Evolutionary conservation across 2,888 invertebrate species (phyloP).

Genomic region (Eulithis prunata): DNA sequence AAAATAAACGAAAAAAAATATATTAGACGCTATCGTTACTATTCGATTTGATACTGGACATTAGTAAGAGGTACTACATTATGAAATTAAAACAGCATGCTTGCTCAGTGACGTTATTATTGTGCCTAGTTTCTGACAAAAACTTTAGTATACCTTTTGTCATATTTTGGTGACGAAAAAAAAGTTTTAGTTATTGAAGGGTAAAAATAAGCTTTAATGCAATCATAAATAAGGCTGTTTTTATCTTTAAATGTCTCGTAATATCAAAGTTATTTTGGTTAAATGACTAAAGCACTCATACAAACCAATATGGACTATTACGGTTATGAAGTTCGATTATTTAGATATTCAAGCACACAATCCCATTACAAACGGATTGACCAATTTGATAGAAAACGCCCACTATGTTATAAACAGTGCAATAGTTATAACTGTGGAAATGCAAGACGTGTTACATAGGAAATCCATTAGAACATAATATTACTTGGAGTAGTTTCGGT

Average conservation of each 20-base stretch:
- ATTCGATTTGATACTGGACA: too few species aligned
- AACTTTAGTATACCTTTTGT: too few species aligned
- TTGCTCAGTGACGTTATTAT: too few species aligned
- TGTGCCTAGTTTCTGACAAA: too few species aligned
- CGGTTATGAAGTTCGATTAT: constrained; percentile 14
- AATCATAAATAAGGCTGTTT: too few species aligned
- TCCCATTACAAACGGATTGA: constrained; percentile 28
- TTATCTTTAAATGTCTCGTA: too few species aligned
- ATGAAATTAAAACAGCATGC: too few species aligned
- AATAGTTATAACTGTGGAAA: constrained; percentile 46
- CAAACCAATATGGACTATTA: constrained; percentile 9
- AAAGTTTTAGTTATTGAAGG: too few species aligned
- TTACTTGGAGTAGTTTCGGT: neutral
- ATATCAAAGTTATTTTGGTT: neutral
- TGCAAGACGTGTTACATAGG: constrained; percentile 53
- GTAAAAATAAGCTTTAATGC: too few species aligned
- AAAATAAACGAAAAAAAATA: constrained; percentile 7
- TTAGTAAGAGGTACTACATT: too few species aligned
- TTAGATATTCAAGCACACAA: constrained; percentile 18
- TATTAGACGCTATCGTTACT: neutral
- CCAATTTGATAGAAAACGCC: constrained; percentile 40
- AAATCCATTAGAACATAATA: constrained; percentile 47
- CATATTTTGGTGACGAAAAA: too few species aligned
- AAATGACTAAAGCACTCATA: constrained; percentile 2
- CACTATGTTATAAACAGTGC: constrained; percentile 45